Conservation (phyloP, 2,888 invertebrate species). For the Syritta pipiens region DNA sequence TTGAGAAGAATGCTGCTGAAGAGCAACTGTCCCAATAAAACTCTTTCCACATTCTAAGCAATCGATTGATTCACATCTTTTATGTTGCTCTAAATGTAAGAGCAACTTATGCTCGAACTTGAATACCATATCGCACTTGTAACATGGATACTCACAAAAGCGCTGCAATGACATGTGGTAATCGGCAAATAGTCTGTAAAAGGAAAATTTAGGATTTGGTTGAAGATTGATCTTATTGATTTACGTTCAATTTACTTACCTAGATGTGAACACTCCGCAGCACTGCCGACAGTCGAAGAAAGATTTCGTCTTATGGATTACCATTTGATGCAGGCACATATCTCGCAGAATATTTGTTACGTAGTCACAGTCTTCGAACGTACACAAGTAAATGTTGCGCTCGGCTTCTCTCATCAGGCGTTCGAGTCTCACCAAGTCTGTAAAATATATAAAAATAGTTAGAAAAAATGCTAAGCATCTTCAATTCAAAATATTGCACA, state of each 20-base stretch:
- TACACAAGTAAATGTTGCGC: slow-evolving; percentile 27
- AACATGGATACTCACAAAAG: slow-evolving; percentile 44
- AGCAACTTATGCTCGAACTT: slow-evolving; percentile 42
- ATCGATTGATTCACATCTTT: slow-evolving; percentile 10
- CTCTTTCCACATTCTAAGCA: slow-evolving; percentile 34
- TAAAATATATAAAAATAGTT: not conserved
- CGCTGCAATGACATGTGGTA: slow-evolving; percentile 51
- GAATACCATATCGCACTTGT: slow-evolving; percentile 45
- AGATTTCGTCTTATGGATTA: slow-evolving; percentile 34
- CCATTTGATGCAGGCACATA: slow-evolving; percentile 47
- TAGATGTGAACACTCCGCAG: slow-evolving; percentile 47
- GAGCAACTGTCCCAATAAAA: slow-evolving; percentile 39
- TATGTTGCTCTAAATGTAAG: slow-evolving; percentile 51
- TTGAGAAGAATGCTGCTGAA: slow-evolving; percentile 39
- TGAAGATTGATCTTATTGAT: too few species aligned
- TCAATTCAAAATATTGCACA: not conserved
- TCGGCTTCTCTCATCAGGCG: slow-evolving; percentile 23
- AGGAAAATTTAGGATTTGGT: not conserved
- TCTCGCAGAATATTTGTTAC: slow-evolving; percentile 23
- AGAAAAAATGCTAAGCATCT: not conserved
- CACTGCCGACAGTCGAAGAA: slow-evolving; percentile 46
- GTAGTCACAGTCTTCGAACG: slow-evolving; percentile 17
- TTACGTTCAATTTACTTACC: too few species aligned
- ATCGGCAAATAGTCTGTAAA: slow-evolving; percentile 34
- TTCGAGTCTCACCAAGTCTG: slow-evolving; percentile 49